phyloP scores from a whole-genome alignment of 2,888 invertebrate species.

The Phaedon cochleariae region DNA sequence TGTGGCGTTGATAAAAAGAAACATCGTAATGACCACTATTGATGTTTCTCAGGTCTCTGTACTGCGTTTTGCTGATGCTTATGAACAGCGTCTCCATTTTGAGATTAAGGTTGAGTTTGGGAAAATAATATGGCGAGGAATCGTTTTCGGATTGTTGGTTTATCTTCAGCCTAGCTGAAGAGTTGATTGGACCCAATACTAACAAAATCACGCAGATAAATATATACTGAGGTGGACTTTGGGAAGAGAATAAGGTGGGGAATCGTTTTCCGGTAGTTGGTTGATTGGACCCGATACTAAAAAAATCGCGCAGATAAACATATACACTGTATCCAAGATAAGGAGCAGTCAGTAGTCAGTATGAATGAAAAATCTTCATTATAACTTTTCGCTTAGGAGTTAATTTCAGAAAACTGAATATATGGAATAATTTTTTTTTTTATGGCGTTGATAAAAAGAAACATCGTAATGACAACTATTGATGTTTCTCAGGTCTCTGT shows the following conservation, averaged over 20 bases:
- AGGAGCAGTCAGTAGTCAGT: too few species aligned
- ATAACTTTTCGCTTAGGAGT: too few species aligned
- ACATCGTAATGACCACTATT: too few species aligned
- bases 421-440: too few species aligned
- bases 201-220: too few species aligned
- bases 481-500: constrained; percentile 88
- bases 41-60: constrained; percentile 88
- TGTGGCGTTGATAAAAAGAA: too few species aligned
- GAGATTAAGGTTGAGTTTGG: constrained; percentile 84
- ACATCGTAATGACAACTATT: too few species aligned
- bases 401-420: too few species aligned
- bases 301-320: too few species aligned
- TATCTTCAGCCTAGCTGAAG: constrained; percentile 85
- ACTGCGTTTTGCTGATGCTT: constrained; percentile 75
- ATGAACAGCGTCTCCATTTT: constrained; percentile 82
- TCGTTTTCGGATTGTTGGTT: constrained; percentile 94
- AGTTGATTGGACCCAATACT: constrained; percentile 93
- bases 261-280: constrained; percentile 90
- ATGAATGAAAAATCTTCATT: too few species aligned
- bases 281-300: constrained; percentile 93
- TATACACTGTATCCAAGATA: too few species aligned
- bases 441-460: too few species aligned
- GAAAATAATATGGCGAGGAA: constrained; percentile 80
- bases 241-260: constrained; percentile 82
- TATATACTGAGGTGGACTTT: constrained; percentile 87